Evolutionary conservation across 1,140 invertebrate genomes (phyloP).

Genomic region (Diprion similis): DNA sequence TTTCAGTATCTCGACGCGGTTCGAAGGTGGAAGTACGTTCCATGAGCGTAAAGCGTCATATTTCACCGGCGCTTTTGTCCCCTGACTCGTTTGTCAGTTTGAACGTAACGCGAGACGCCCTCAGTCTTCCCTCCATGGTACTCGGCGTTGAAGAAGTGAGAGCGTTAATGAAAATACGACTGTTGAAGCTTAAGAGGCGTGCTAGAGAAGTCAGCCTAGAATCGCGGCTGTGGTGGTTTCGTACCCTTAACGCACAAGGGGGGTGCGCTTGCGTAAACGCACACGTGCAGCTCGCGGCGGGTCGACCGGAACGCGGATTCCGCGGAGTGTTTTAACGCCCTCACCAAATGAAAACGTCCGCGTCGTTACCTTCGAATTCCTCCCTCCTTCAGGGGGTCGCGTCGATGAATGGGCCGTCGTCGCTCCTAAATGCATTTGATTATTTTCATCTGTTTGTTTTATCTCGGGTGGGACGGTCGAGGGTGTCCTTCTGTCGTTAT

Average conservation of each 20-base stretch:
- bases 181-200: conserved; percentile 46
- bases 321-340: conserved; percentile 36
- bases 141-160: conserved; percentile 26
- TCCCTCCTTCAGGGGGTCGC: conserved; percentile 8
- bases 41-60: no score
- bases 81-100: no score
- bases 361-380: conserved; percentile 38
- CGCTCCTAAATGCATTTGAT: conserved; percentile 47
- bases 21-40: no score
- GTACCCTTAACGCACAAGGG: no score
- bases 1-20: no score
- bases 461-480: conserved; percentile 3
- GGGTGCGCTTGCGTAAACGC: not conserved
- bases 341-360: conserved; percentile 44
- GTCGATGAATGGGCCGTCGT: conserved; percentile 31
- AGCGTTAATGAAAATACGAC: conserved; percentile 55
- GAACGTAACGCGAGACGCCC: not conserved
- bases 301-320: no score
- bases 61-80: no score
- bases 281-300: no score
- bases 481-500: conserved; percentile 10
- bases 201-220: not conserved
- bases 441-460: conserved; percentile 34
- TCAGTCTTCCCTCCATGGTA: not conserved
- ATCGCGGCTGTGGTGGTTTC: no score